These are phyloP conservation scores for Anagrus nilaparvatae DNA, from an alignment of 1,140 invertebrate species.

Conservation along the genomic window DNA sequence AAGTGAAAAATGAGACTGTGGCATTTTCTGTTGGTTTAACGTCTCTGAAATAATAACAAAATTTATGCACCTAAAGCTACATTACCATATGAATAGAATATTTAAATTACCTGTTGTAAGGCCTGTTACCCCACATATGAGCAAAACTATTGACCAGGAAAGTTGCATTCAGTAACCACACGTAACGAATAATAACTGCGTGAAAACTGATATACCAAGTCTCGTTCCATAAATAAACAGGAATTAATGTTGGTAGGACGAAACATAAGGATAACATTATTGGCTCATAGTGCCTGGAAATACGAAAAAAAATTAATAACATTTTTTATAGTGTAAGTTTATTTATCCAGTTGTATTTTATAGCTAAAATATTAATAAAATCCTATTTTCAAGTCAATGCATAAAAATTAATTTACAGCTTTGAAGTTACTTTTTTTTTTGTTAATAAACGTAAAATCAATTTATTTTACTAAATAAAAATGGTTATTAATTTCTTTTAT, in stretches of 20 bases:
- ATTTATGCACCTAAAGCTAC: too few relatives aligned
- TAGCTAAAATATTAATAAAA: too few relatives aligned
- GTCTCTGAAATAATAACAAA: constrained; percentile 39
- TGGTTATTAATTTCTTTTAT: too few relatives aligned
- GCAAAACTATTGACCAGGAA: constrained; percentile 86
- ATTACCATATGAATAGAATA: constrained; percentile 1
- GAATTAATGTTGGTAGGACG: constrained; percentile 64
- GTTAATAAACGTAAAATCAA: too few relatives aligned
- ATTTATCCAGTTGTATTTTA: too few relatives aligned
- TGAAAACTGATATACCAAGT: constrained; percentile 46
- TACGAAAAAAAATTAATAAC: too few relatives aligned
- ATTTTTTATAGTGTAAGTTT: too few relatives aligned
- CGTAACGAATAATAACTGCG: constrained; percentile 63
- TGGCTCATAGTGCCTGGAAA: constrained; percentile 63
- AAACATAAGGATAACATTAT: constrained; percentile 62
- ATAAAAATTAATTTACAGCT: too few relatives aligned
- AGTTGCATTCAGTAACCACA: constrained; percentile 67
- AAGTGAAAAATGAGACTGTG: constrained; percentile 33
- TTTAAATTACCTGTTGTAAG: constrained; percentile 52
- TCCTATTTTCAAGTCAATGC: too few relatives aligned
- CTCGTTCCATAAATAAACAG: constrained; percentile 68
- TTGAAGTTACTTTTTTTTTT: too few relatives aligned
- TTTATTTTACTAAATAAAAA: too few relatives aligned
- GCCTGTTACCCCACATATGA: constrained; percentile 70
- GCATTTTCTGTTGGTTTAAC: constrained; percentile 46